Evolutionary conservation across 2,113 vertebrate genomes (phyloP).

Genomic region (Mionectes macconnelli): DNA sequence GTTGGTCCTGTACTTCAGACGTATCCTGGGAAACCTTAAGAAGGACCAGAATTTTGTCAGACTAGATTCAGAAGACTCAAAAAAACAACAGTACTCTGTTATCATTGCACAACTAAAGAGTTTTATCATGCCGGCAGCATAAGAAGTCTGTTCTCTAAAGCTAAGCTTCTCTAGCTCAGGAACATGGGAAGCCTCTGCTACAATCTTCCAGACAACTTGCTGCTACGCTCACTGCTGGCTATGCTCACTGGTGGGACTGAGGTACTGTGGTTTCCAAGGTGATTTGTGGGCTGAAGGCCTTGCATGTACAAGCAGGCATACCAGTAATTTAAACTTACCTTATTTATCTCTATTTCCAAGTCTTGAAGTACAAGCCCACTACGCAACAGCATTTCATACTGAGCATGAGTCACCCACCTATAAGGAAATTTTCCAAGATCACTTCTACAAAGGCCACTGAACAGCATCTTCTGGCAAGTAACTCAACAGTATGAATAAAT

Average conservation of each 20-base stretch:
- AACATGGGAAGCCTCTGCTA: neutral
- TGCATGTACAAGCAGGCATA: neutral
- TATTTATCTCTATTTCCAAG: neutral
- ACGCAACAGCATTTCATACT: neutral
- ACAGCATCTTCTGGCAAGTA: neutral
- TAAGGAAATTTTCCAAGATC: neutral
- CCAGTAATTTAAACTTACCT: neutral
- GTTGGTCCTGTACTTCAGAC: neutral
- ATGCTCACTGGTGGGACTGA: neutral
- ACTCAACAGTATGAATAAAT: neutral
- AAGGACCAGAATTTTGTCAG: neutral
- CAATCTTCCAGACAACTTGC: neutral
- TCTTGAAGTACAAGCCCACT: neutral
- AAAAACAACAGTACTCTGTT: neutral
- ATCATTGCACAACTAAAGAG: accelerated
- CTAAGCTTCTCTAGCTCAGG: neutral
- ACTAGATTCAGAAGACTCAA: neutral
- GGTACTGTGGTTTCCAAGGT: neutral
- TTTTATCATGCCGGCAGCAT: too few species aligned
- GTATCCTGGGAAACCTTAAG: neutral
- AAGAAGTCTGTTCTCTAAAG: neutral
- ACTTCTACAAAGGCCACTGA: neutral
- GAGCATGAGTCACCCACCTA: neutral
- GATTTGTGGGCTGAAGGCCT: neutral
- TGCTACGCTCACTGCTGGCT: neutral